These are phyloP conservation scores for Poecilia picta DNA, from an alignment of 2,797 vertebrate species.

Conservation along the genomic window DNA sequence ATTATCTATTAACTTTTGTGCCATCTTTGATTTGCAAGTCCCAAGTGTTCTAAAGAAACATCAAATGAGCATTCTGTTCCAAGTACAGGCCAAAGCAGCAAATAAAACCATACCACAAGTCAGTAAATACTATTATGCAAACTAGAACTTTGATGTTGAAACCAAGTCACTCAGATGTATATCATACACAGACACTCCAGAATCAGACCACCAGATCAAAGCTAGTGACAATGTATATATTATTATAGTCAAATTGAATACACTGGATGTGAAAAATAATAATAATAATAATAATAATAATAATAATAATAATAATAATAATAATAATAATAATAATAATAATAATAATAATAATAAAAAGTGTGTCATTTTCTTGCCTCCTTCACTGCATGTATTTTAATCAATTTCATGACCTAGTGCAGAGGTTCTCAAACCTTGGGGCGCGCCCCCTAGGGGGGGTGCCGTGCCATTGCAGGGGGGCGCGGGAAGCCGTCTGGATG, in stretches of 20 bases:
- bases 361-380: neutral
- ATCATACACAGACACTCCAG: slow-evolving; percentile 10
- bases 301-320: too few relatives aligned
- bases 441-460: too few relatives aligned
- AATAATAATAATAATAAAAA: neutral
- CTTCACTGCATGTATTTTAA: neutral
- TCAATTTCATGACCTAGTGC: neutral
- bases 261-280: neutral
- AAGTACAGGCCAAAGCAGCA: neutral
- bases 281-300: neutral
- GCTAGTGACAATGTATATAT: neutral
- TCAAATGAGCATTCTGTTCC: neutral
- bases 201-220: slow-evolving; percentile 23
- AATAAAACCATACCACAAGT: slow-evolving; percentile 24
- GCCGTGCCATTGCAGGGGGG: too few relatives aligned
- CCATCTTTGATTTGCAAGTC: slow-evolving; percentile 9
- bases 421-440: too few relatives aligned
- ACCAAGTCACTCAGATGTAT: slow-evolving; percentile 39
- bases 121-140: slow-evolving; percentile 35
- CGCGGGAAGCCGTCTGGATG: too few relatives aligned
- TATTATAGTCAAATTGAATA: neutral
- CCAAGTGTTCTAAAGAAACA: slow-evolving; percentile 1
- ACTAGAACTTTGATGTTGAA: slow-evolving; percentile 44
- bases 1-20: neutral
- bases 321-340: too few relatives aligned